phyloP scores from a whole-genome alignment of 1,140 invertebrate species.

The Leptinotarsa defecta region DNA sequence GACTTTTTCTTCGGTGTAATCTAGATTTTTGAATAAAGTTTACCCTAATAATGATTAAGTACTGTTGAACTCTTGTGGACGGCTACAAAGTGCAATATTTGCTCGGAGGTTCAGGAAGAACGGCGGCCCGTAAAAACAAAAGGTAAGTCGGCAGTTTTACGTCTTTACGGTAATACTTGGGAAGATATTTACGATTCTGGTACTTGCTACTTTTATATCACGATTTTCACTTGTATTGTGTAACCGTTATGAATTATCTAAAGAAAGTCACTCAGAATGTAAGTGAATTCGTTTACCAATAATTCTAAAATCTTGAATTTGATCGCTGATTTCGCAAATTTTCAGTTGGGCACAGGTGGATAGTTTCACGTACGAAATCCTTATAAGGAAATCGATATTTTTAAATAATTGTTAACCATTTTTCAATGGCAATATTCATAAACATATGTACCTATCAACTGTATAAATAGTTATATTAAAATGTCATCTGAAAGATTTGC shows the following conservation, averaged over 20 bases:
- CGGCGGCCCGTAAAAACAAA: constrained; percentile 20
- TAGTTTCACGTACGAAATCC: not conserved
- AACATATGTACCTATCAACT: too few species aligned
- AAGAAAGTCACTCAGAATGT: not conserved
- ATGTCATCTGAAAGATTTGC: too few species aligned
- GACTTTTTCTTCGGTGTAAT: constrained; percentile 56
- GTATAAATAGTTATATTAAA: too few species aligned
- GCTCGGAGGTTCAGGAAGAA: not conserved
- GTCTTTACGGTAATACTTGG: constrained; percentile 18
- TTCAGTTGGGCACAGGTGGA: not conserved
- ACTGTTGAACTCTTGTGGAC: constrained; percentile 32
- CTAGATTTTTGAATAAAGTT: constrained; percentile 50
- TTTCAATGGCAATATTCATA: too few species aligned
- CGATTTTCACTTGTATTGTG: constrained; percentile 46
- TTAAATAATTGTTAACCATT: too few species aligned
- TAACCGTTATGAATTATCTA: constrained; percentile 40
- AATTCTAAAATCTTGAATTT: not conserved
- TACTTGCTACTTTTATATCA: constrained; percentile 38
- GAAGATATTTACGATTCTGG: not conserved
- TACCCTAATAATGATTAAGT: constrained; percentile 38
- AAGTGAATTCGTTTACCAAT: too few species aligned
- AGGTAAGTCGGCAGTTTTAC: constrained; percentile 23
- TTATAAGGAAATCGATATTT: not conserved
- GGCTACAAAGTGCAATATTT: constrained; percentile 10
- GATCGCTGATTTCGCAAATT: not conserved